Evolutionary conservation across 2,888 invertebrate species (phyloP).

Genomic region (Chymomyza procnemis): DNA sequence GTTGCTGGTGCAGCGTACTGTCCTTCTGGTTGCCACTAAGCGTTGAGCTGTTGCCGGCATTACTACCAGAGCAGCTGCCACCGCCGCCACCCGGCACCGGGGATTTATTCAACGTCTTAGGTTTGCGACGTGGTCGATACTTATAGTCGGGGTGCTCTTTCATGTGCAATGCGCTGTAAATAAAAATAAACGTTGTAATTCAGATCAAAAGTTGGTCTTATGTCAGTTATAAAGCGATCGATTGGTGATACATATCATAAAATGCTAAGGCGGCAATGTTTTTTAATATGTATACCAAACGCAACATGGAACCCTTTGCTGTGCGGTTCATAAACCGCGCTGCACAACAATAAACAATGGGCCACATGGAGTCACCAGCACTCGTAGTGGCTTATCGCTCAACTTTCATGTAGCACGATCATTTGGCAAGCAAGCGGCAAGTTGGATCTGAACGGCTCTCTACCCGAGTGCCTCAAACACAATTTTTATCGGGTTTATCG

Average conservation of each 20-base stretch:
- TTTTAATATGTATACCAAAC: not conserved
- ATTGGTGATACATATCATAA: conserved; percentile 55
- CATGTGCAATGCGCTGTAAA: conserved; percentile 91
- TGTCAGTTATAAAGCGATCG: conserved; percentile 28
- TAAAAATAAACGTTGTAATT: conserved; percentile 54
- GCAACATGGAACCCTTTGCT: not conserved
- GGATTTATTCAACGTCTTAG: conserved; percentile 88
- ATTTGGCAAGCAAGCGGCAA: not conserved
- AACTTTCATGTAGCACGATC: not conserved
- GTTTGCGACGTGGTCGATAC: conserved; percentile 91
- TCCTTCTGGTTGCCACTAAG: conserved; percentile 4
- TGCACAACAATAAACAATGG: not conserved
- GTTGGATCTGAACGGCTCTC: not conserved
- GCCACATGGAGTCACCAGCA: not conserved
- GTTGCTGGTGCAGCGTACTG: conserved; percentile 4
- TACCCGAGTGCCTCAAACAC: not conserved
- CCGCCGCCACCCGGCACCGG: conserved; percentile 70
- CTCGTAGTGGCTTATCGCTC: not conserved
- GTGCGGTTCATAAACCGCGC: not conserved
- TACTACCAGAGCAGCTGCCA: conserved; percentile 5
- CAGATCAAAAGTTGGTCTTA: not conserved
- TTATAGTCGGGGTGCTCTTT: conserved; percentile 96
- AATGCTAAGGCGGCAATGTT: conserved; percentile 24
- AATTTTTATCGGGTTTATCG: not conserved
- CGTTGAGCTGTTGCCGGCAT: not conserved